Evolutionary conservation across 2,888 invertebrate genomes (phyloP).

Genomic region (Catocala fraxini): DNA sequence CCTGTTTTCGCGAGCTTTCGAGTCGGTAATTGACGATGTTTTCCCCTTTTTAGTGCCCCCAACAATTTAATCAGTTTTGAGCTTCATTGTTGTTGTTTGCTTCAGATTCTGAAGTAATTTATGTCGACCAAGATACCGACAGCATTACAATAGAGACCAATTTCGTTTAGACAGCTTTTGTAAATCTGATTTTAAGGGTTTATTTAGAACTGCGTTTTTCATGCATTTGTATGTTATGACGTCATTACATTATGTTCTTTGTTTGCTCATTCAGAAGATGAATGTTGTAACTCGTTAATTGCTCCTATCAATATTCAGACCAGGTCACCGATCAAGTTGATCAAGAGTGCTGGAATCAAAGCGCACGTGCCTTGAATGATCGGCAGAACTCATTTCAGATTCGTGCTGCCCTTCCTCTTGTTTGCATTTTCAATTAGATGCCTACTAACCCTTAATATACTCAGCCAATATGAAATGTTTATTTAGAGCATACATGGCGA

Average conservation of each 20-base stretch:
- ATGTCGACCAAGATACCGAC: too few species aligned
- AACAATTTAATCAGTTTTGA: slow-evolving; percentile 1
- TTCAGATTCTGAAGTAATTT: slow-evolving; percentile 1
- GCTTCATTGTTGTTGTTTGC: slow-evolving; percentile 10
- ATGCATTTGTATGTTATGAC: not conserved
- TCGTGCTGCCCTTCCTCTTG: slow-evolving; percentile 55
- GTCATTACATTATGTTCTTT: not conserved
- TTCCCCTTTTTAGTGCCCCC: not conserved
- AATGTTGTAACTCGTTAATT: slow-evolving; percentile 43
- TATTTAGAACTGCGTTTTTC: not conserved
- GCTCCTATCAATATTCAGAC: slow-evolving; percentile 58
- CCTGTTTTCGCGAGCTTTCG: slow-evolving; percentile 6
- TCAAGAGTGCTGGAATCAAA: slow-evolving; percentile 73
- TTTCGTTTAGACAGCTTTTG: not conserved
- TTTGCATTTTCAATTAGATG: slow-evolving; percentile 67
- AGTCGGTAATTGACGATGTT: not conserved
- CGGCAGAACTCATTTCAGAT: slow-evolving; percentile 53
- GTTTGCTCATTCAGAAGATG: not conserved
- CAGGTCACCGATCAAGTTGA: slow-evolving; percentile 62
- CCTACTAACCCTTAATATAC: slow-evolving; percentile 35
- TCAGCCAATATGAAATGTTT: slow-evolving; percentile 43
- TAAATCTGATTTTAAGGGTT: not conserved
- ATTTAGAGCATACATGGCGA: slow-evolving; percentile 40
- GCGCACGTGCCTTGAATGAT: slow-evolving; percentile 69
- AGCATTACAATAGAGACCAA: not conserved